Evolutionary conservation across 2,113 vertebrate species (phyloP), one percentile per base, ranked within the genome.

Genomic region (Marmota flaviventris): DNA sequence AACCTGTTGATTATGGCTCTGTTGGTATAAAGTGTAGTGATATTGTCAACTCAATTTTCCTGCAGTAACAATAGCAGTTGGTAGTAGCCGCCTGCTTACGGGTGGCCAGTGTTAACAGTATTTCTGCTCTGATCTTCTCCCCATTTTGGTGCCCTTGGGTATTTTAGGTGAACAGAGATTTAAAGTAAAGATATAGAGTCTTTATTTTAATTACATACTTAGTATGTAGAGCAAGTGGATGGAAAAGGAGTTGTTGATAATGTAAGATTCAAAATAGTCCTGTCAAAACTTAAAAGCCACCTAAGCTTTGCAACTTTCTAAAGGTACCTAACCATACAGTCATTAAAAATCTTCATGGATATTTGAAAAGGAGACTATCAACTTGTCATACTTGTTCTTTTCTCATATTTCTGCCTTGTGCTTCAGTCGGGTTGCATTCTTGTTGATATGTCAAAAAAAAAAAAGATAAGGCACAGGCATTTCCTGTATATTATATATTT

Each of bases 401-500:
- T 91, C 70, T 95, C 14, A 61, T 13, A 89, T 93, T 93, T 93
- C 91, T 96, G 89, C 82, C 78, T 97, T 92, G 69, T 96, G 96
- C 97, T 97, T 98, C 27, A 32, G 51, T 73, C n/a, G 86, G 70
- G 76, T 95, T 77, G 88, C 89, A 29, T 87, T 96, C 67, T 95
- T 96, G 95, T 97, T 98, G 96, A 79, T 96, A 79, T 63, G 73
- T 82, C n/a, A 76, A 85, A 84, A 88, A 51, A 48, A 91, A 79
- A 61, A 85, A 78, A 91, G 97, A 42, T 96, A 96, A 98, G 97
- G 96, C 97, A 95, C 92, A 94, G 75, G 89, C 94, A 25, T 90
- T 97, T 94, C 85, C 89, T 97, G 67, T 94, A 90, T 69, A 92
- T 61, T 97, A 70, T 95, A 85, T 84, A 92, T 94, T 98, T 98